Conservation (phyloP, 2,797 vertebrate species). For the Caiman crocodilus region DNA sequence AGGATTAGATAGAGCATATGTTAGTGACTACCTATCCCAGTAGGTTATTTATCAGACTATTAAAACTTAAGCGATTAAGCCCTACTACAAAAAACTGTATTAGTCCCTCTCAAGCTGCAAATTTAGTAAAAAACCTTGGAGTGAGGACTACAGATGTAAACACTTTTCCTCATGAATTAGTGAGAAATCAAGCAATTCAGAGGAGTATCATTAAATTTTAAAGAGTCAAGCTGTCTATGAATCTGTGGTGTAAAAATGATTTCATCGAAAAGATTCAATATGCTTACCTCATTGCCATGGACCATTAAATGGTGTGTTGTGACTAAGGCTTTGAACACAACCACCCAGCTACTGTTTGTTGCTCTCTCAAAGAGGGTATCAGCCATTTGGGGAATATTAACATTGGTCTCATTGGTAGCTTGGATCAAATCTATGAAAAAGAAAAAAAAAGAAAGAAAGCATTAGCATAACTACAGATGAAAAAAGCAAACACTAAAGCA, state of each 20-base stretch:
- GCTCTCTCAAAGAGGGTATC: conserved; percentile 97
- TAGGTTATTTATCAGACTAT: too few species aligned
- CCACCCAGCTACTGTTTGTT: conserved; percentile 98
- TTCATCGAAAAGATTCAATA: background rate
- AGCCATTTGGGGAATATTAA: conserved; percentile 97
- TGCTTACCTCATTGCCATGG: conserved; percentile 95
- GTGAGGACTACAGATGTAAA: background rate
- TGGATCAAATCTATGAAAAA: conserved; percentile 91
- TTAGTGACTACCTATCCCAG: too few species aligned
- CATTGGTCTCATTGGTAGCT: conserved; percentile 96
- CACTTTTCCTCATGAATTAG: background rate
- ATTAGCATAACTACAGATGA: background rate
- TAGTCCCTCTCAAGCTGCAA: background rate
- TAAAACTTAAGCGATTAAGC: too few species aligned
- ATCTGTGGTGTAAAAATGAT: rapidly evolving
- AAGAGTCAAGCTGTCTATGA: background rate
- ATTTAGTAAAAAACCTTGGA: background rate
- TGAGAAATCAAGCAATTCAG: background rate
- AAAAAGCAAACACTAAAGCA: background rate
- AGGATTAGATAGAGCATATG: too few species aligned
- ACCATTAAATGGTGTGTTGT: conserved; percentile 99
- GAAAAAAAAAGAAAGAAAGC: conserved; percentile 6
- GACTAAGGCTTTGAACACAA: conserved; percentile 98
- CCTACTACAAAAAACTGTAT: background rate
- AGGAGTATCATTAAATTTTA: background rate